Conservation (phyloP, 2,888 invertebrate species). For the Noctua pronuba region DNA sequence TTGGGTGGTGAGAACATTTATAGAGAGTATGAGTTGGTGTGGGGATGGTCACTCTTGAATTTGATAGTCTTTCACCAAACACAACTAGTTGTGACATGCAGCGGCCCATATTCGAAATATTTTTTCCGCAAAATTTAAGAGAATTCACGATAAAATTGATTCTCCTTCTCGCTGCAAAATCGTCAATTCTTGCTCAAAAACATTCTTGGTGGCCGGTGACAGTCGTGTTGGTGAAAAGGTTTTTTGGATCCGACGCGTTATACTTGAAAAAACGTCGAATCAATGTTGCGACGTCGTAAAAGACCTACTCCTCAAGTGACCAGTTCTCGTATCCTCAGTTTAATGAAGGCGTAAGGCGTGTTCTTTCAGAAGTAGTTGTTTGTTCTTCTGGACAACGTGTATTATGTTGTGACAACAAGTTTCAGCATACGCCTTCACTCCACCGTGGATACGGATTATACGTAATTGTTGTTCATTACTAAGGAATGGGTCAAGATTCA, state of each 20-base stretch:
- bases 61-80: neutral
- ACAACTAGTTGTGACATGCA: neutral
- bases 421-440: slow-evolving; percentile 6
- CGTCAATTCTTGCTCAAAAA: neutral
- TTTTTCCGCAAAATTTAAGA: neutral
- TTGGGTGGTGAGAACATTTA: neutral
- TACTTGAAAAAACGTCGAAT: neutral
- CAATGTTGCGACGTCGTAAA: neutral
- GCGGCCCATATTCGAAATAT: neutral
- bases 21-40: neutral
- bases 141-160: neutral
- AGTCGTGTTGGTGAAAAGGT: neutral
- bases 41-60: neutral
- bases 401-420: no score
- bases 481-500: no score
- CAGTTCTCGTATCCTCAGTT: no score
- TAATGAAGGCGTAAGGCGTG: no score
- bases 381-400: no score
- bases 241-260: neutral
- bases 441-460: neutral
- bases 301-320: neutral
- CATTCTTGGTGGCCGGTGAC: neutral
- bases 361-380: no score
- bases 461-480: no score
- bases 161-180: neutral